Conservation (phyloP, 2,797 vertebrate genomes). For the Poeciliopsis gracilis region DNA sequence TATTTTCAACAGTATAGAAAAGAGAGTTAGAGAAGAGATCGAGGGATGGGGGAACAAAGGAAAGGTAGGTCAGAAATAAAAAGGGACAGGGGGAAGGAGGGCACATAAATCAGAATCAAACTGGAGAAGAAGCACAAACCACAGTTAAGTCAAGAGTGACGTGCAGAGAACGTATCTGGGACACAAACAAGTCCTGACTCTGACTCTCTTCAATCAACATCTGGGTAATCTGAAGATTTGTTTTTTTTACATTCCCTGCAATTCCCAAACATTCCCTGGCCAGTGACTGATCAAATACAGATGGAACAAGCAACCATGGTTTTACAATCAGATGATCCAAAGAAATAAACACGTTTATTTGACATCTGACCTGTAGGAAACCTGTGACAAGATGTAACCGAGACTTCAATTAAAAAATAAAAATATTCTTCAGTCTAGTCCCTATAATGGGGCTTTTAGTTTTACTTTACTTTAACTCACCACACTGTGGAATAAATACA, state of each 20-base stretch:
- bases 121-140: conserved; percentile 37
- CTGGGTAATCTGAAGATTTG: conserved; percentile 67
- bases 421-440: conserved; percentile 34
- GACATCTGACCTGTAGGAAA: conserved; percentile 78
- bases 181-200: conserved; percentile 59
- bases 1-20: conserved; percentile 17
- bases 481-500: conserved; percentile 21
- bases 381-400: conserved; percentile 51
- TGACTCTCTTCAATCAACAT: conserved; percentile 65
- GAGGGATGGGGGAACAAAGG: conserved; percentile 36
- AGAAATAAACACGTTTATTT: conserved; percentile 81
- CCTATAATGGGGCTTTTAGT: conserved; percentile 20
- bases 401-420: conserved; percentile 25
- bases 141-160: conserved; percentile 48
- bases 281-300: conserved; percentile 72
- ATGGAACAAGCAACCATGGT: conserved; percentile 70
- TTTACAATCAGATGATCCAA: conserved; percentile 68
- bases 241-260: conserved; percentile 17
- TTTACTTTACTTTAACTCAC: conserved; percentile 53
- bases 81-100: conserved; percentile 9
- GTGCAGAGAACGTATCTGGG: conserved; percentile 51
- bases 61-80: conserved; percentile 42
- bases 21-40: conserved; percentile 28
- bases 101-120: conserved; percentile 61
- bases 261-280: conserved; percentile 37